phyloP scores from a whole-genome alignment of 2,797 vertebrate genomes.

The Ammospiza maritima region DNA sequence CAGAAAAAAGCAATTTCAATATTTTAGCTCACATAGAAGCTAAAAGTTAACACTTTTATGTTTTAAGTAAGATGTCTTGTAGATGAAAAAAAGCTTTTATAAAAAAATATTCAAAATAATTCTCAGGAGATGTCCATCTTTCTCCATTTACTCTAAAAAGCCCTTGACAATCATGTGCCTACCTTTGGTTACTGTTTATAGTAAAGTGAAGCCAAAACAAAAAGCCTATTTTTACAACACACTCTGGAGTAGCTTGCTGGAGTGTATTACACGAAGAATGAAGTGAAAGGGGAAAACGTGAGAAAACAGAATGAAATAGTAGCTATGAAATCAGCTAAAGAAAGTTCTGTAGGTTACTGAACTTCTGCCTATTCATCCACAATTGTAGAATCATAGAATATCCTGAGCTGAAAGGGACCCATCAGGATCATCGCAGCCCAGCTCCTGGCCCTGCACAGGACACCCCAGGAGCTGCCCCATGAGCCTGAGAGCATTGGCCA shows the following conservation, averaged over 20 bases:
- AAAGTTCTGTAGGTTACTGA: not conserved
- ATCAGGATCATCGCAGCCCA: rapidly evolving
- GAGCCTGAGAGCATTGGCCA: not conserved
- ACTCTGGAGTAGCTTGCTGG: not conserved
- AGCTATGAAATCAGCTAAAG: not conserved
- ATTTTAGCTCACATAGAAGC: not conserved
- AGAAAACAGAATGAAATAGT: not conserved
- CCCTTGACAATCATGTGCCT: not conserved
- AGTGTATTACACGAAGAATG: not conserved
- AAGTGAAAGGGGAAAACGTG: not conserved
- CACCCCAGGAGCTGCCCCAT: not conserved
- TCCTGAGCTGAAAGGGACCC: not conserved
- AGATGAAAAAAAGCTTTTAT: not conserved
- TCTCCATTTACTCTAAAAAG: not conserved
- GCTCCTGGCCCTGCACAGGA: not conserved
- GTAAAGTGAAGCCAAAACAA: not conserved
- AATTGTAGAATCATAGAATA: not conserved
- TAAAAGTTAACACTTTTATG: not conserved
- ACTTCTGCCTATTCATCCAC: not conserved
- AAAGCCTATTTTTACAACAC: not conserved
- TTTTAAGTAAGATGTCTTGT: not conserved
- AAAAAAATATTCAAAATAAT: not conserved
- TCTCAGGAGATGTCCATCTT: not conserved
- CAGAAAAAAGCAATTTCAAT: not conserved
- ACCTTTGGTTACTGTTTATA: not conserved